Conservation (phyloP, 2,888 invertebrate species). For the Operophtera brumata region DNA sequence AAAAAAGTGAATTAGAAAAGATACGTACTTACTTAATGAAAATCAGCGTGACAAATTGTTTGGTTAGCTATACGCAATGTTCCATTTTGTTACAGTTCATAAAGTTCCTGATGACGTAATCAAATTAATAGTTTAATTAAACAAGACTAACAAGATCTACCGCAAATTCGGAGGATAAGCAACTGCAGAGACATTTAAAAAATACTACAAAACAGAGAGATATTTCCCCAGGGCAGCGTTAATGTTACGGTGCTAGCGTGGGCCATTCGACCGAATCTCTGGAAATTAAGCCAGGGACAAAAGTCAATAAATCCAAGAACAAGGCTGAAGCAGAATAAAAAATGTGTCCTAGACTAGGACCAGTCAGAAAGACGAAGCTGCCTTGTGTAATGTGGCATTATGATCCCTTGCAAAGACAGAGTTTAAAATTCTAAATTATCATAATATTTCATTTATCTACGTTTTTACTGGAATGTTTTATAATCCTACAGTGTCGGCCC, state of each 20-base stretch:
- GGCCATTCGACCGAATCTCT: constrained; percentile 77
- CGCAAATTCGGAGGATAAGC: constrained; percentile 34
- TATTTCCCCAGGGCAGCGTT: constrained; percentile 75
- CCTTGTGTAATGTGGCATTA: not conserved
- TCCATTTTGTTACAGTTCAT: constrained; percentile 23
- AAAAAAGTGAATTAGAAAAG: constrained; percentile 9
- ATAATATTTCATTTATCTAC: too few relatives aligned
- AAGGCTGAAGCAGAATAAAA: constrained; percentile 65
- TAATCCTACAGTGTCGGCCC: too few relatives aligned
- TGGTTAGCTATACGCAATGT: constrained; percentile 10
- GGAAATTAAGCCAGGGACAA: constrained; percentile 75
- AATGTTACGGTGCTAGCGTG: constrained; percentile 73
- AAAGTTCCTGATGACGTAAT: constrained; percentile 26
- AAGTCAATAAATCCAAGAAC: constrained; percentile 76
- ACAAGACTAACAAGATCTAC: constrained; percentile 35
- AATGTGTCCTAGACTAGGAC: constrained; percentile 54
- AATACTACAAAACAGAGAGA: constrained; percentile 69
- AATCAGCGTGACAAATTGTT: constrained; percentile 16
- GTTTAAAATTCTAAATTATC: too few relatives aligned
- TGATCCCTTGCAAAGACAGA: not conserved
- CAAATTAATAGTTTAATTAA: constrained; percentile 37
- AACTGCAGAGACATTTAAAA: constrained; percentile 60
- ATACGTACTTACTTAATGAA: too few relatives aligned
- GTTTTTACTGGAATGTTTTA: too few relatives aligned
- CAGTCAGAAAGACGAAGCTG: constrained; percentile 25